Evolutionary conservation across 2,113 vertebrate species (phyloP).

Genomic region (Heteronetta atricapilla): DNA sequence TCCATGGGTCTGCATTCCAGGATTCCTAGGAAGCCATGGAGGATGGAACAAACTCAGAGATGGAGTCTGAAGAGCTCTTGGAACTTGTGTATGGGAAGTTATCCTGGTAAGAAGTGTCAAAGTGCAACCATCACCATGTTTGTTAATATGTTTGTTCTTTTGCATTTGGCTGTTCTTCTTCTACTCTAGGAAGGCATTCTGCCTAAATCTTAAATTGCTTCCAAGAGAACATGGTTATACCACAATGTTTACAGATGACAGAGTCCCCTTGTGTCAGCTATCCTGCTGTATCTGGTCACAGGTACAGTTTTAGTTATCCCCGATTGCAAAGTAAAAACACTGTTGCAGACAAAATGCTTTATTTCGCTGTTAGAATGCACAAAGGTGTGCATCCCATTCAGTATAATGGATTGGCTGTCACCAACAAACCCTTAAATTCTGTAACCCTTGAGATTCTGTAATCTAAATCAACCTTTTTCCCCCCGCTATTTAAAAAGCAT

Average conservation of each 20-base stretch:
- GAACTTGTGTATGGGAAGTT: constrained; percentile 19
- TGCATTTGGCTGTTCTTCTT: not conserved
- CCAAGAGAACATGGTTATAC: not conserved
- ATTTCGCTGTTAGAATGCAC: not conserved
- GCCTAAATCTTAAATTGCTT: not conserved
- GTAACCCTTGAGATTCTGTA: not conserved
- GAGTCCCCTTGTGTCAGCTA: not conserved
- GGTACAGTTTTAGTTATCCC: not conserved
- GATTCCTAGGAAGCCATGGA: not conserved
- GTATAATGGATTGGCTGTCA: not conserved
- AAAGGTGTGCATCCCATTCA: not conserved
- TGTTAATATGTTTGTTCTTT: not conserved
- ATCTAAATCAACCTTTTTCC: not conserved
- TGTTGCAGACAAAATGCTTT: not conserved
- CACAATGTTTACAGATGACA: not conserved
- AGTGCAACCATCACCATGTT: not conserved
- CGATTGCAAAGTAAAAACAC: not conserved
- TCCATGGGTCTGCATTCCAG: not conserved
- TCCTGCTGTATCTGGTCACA: not conserved
- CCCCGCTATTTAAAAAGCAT: not conserved
- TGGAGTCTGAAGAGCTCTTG: constrained; percentile 30
- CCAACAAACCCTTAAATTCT: not conserved
- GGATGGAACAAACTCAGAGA: not conserved
- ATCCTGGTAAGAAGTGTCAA: constrained; percentile 4
- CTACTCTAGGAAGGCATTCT: not conserved